Evolutionary conservation across 2,888 invertebrate genomes (phyloP), one percentile per base, ranked within the genome.

Genomic region (Leptopilina syphax): DNA sequence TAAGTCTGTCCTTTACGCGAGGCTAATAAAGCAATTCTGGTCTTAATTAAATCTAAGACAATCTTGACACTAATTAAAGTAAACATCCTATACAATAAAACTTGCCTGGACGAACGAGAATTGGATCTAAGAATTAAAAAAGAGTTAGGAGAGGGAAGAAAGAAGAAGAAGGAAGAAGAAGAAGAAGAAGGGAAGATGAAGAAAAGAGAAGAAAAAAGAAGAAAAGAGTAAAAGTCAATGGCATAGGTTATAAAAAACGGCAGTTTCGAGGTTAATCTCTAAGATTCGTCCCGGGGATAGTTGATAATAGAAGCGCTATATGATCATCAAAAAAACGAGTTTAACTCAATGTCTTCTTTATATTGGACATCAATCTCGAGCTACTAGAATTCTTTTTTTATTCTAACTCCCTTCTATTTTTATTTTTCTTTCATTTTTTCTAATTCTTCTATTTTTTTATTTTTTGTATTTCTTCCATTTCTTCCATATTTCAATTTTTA

Each of bases 41-140:
- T 89, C 89, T 91, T 90, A 90, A 91, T 90, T 91, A 90, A 90
- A 90, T 90, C 89, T 86, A 86, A 89, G 89, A 89, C 89, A 87
- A 88, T 88, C 84, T 84, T 83, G 84, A 81, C 86, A 84, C 87
- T 90, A 90, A 90, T 90, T 89, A 89, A 90, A 90, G 88, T 86
- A 89, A 90, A 90, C 88, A 87, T 86, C 85, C 85, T 83, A 82
- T 83, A 84, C 84, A 88, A 88, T 90, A 89, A 89, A 88, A 87
- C 76, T 67, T 73, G 54, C 34, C 34, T 50, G 34, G 70, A 57
- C 57, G 77, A 70, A 70, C 68, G 66, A 80, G 77, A 82, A 76
- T 65, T 47, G 60, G 60, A 34, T 44, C 18, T 27, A 54, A 68
- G 54, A 57, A 67, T 80, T 77, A 79, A 79, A 73, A 34, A 76